Conservation (phyloP, 2,113 vertebrate genomes). For the Plectropomus leopardus region DNA sequence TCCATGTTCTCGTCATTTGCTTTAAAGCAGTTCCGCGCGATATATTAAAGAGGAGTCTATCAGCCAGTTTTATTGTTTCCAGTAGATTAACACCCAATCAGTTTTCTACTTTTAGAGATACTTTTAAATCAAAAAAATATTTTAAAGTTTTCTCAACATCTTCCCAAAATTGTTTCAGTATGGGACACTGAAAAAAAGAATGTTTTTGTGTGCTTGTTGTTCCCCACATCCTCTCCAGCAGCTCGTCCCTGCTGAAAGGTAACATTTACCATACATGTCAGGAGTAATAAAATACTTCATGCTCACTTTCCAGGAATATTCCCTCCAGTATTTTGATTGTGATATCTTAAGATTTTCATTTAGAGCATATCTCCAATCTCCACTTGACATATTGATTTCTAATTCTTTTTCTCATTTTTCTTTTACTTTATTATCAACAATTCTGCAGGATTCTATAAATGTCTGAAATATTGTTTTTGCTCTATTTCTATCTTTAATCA, state of each 20-base stretch:
- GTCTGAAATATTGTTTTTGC: not conserved
- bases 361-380: not conserved
- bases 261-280: not conserved
- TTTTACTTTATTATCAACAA: not conserved
- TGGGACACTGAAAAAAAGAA: not conserved
- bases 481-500: not conserved
- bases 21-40: not conserved
- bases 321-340: too few species aligned
- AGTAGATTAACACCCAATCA: not conserved
- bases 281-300: not conserved
- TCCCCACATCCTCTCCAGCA: not conserved
- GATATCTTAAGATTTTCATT: too few species aligned
- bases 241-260: not conserved
- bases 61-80: not conserved
- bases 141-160: not conserved
- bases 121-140: not conserved
- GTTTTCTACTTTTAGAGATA: not conserved
- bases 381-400: not conserved
- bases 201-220: not conserved
- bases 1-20: not conserved
- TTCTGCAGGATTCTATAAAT: not conserved
- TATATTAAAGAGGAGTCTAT: not conserved
- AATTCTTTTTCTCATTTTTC: not conserved
- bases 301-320: not conserved
- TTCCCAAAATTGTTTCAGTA: not conserved